Evolutionary conservation across 2,888 invertebrate genomes (phyloP), one percentile per base, ranked within the genome.

Genomic region (Dryobota labecula): DNA sequence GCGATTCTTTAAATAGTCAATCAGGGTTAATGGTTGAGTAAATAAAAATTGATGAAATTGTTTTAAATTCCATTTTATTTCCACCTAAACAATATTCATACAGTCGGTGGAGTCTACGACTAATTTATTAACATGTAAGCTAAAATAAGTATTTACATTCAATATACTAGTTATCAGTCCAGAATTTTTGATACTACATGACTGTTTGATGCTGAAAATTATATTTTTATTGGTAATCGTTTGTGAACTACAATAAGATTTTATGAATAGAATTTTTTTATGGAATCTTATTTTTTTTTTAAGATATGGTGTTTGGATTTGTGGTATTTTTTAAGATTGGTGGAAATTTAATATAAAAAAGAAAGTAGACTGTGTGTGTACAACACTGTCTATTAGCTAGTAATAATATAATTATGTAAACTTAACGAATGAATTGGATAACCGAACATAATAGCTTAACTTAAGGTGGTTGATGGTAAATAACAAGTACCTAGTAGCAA

Each of bases 51-150:
- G 85, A 84, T 72, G 57, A 76, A 70, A 47, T 38, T 70, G 56
- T 82, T 79, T 82, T 76, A 84, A 87, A 89, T 90, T 86, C 80
- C 81, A 81, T 83, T 88, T 91, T 89, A 89, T 89, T 90, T 87
- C 86, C 86, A 83, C 89, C 88, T 89, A 88, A 88, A 90, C 90
- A 89, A 88, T 85, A 87, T 87, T 86, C 86, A 77, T 88, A 90
- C 89, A 90, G 87, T 90, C 90, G 84, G 89, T 89, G 86, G 86
- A 82, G 83, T 88, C 85, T 90, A 90, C 62, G 79, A 81, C 81
- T 80, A 84, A 86, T 73, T 77, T 84, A 89, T 89, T 83, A 87
- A 89, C 88, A 90, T 70, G 57, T 90, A 89, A 89, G 88, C 87
- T 81, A 73, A 43, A 33, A 58, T 72, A 74, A 60, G 24, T 86